Evolutionary conservation across 2,113 vertebrate genomes (phyloP).

Genomic region (Actenoides hombroni): DNA sequence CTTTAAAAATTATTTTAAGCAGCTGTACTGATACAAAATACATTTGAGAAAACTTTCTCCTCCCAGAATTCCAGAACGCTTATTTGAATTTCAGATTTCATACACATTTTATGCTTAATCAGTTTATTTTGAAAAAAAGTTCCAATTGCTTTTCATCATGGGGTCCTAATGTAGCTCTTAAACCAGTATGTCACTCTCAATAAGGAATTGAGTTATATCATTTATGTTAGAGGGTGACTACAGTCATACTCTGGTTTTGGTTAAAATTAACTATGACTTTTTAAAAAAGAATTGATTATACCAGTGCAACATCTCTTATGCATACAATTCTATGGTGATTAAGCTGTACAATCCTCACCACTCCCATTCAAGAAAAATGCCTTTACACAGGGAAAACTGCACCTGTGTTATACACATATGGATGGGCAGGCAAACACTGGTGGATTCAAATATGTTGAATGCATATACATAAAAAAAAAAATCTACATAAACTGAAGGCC

Average conservation of each 20-base stretch:
- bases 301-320: not conserved
- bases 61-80: not conserved
- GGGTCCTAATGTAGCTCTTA: not conserved
- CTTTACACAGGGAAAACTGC: not conserved
- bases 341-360: not conserved
- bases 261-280: not conserved
- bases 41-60: not conserved
- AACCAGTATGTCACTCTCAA: not conserved
- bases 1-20: not conserved
- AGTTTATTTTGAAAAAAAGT: not conserved
- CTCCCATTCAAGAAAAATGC: not conserved
- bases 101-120: not conserved
- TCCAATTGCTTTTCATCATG: not conserved
- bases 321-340: not conserved
- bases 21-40: not conserved
- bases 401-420: rapidly evolving
- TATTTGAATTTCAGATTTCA: not conserved
- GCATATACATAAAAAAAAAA: not conserved
- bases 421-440: not conserved
- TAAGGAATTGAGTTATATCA: not conserved
- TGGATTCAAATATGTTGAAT: not conserved
- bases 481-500: not conserved
- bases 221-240: not conserved
- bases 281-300: not conserved
- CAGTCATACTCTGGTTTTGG: not conserved